These are phyloP conservation scores for Stenopsyche tienmushanensis DNA, from an alignment of 1,140 invertebrate genomes.

Conservation along the genomic window DNA sequence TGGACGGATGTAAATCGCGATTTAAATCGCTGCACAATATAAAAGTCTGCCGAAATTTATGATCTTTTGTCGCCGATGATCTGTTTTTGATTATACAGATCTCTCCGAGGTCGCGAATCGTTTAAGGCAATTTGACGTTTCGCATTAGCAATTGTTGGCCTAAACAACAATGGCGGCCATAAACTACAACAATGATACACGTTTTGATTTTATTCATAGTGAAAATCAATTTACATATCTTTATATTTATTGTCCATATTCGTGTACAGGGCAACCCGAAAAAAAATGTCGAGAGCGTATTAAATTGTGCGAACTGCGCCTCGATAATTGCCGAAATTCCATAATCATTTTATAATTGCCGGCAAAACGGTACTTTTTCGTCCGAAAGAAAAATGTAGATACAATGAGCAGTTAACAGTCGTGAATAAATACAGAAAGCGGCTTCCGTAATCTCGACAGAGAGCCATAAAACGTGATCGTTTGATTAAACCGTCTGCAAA, in stretches of 20 bases:
- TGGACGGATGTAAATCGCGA: too few relatives aligned
- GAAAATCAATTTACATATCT: neutral
- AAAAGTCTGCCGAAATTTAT: too few relatives aligned
- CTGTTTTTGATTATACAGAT: too few relatives aligned
- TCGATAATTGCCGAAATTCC: neutral
- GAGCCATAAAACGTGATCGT: neutral
- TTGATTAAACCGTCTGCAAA: neutral
- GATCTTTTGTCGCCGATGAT: too few relatives aligned
- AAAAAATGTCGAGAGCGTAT: too few relatives aligned
- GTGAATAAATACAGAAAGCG: too few relatives aligned
- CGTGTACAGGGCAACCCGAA: too few relatives aligned
- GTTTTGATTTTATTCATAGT: neutral
- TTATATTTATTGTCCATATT: too few relatives aligned
- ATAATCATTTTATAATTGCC: neutral
- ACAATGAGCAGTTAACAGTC: too few relatives aligned
- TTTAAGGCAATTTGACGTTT: neutral
- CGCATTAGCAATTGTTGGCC: neutral
- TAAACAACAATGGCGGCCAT: neutral
- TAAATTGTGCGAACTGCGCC: too few relatives aligned
- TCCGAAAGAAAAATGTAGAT: too few relatives aligned
- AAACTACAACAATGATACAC: neutral
- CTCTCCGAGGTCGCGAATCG: neutral
- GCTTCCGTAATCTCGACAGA: neutral
- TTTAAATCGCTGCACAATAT: too few relatives aligned
- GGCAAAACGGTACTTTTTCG: neutral